Evolutionary conservation across 2,888 invertebrate species (phyloP), one percentile per base, ranked within the genome.

Genomic region (Hypselothyrea guttata): DNA sequence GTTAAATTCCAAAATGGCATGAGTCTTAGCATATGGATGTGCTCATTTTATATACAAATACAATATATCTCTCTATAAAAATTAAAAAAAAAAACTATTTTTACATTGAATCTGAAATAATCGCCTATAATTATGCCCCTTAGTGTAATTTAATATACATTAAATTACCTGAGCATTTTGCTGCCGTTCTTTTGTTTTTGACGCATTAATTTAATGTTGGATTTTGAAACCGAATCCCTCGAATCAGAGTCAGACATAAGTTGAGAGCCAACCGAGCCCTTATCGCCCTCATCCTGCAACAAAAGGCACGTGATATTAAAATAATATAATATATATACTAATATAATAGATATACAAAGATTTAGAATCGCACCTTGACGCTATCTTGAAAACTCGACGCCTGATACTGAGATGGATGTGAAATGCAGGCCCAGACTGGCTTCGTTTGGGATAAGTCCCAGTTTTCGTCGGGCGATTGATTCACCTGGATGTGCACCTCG

Each of bases 301-400:
- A 31, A 58, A 64, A 55, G n/a, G n/a, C n/a, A n/a, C 51, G 28
- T 12, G 48, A 27, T 42, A 47, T 44, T 18, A 18, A 3, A 35
- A 13, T 15, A 4, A 11, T 15, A 42, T 16, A 0, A 7, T 22
- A 12, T 1, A 18, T 5, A 27, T 27, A n/a, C n/a, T n/a, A n/a
- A n/a, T n/a, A n/a, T n/a, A n/a, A n/a, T n/a, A n/a, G n/a, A n/a
- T n/a, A n/a, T 42, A 7, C 22, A 22, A 22, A 4, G 22, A n/a
- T n/a, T n/a, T 48, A 38, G 75, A 90, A n/a, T n/a, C 22, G 22
- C 22, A 22, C 90, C 88, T 90, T 90, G 71, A 99, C 91, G 70
- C 97, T 97, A 75, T 99, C 98, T 91, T 98, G 98, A 92, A 99
- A 99, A 76, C 97, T 97, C 45, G 97, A 96, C 1, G 99, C 98